A percentile compares a stretch with the other conserved stretches of the same genome.
Evolutionary conservation across 1,140 invertebrate species (phyloP).

Genomic region (Papilio xuthus): DNA sequence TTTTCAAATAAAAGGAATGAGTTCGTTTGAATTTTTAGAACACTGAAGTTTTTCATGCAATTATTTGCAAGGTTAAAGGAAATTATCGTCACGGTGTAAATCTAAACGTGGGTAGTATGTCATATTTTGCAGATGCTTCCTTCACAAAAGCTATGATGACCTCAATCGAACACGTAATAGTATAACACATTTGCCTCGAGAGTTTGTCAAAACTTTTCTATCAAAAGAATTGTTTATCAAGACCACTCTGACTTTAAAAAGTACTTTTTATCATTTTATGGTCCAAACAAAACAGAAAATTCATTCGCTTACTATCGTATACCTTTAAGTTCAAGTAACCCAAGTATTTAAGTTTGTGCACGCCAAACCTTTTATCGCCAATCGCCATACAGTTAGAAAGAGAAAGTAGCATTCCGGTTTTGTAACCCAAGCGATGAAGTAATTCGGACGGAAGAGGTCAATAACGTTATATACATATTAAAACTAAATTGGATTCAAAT

Average conservation of each 20-base stretch:
- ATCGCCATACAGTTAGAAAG: conserved; percentile 15
- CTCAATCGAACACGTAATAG: too few relatives aligned
- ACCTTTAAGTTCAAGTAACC: not conserved
- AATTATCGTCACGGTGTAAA: not conserved
- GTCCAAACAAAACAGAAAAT: not conserved
- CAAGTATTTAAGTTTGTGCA: not conserved
- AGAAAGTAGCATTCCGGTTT: conserved; percentile 17
- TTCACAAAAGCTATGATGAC: too few relatives aligned
- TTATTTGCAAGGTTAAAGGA: not conserved
- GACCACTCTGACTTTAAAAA: too few relatives aligned
- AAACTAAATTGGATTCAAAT: not conserved
- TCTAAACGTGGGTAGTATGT: not conserved
- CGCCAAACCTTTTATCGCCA: conserved; percentile 1
- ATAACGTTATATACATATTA: not conserved
- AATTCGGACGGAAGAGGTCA: conserved; percentile 4
- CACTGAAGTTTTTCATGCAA: not conserved
- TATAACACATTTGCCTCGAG: too few relatives aligned
- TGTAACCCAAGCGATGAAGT: conserved; percentile 20
- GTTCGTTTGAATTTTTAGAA: not conserved
- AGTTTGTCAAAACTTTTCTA: too few relatives aligned
- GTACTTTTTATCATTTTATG: not conserved
- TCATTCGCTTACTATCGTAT: not conserved
- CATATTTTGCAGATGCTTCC: too few relatives aligned
- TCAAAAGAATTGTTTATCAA: too few relatives aligned
- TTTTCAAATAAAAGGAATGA: not conserved